Evolutionary conservation across 2,113 vertebrate genomes (phyloP), one percentile per base, ranked within the genome.

Genomic region (Chaetops frenatus): DNA sequence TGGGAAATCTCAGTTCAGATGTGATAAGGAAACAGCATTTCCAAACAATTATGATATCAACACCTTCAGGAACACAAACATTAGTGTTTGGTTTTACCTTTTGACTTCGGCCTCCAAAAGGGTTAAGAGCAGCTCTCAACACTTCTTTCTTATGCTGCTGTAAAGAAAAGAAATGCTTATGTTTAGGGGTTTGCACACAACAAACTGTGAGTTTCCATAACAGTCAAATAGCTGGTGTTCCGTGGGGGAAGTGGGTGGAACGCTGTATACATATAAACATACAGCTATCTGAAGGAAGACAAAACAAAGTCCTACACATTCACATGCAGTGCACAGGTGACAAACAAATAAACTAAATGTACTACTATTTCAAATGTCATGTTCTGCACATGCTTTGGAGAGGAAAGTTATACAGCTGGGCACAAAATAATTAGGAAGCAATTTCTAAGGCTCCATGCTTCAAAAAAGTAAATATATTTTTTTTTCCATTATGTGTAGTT

Each of bases 131-230:
- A 97, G 93, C 91, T 97, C 94, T 96, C 97, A 97, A 90, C 84
- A 98, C 96, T 97, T 96, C 96, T 95, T 97, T 92, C 95, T 95
- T 96, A 78, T 95, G 80, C 97, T 93, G 76, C 96, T 98, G 94
- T 84, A 95, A 97, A 90, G 84, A 97, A 94, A 95, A 96, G 22
- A 94, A 97, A 97, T 40, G 64, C 23, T 62, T 84, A 94, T 92
- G 94, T 96, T 98, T 95, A 97, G 89, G 40, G 80, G 83, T 92
- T 47, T 93, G 44, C 65, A 88, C 66, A 93, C 76, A 77, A 82
- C 96, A 77, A 44, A 51, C 76, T 70, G 53, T 77, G 53, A 35
- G 83, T 96, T 97, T 97, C 84, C 72, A 40, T 80, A 96, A 95
- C 78, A 95, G 81, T 47, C 81, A 91, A 93, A 96, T 42, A 85